These are phyloP conservation scores for Stichopus horrens DNA, from an alignment of 53 echinoderm and acorn worm species.

Conservation along the genomic window DNA sequence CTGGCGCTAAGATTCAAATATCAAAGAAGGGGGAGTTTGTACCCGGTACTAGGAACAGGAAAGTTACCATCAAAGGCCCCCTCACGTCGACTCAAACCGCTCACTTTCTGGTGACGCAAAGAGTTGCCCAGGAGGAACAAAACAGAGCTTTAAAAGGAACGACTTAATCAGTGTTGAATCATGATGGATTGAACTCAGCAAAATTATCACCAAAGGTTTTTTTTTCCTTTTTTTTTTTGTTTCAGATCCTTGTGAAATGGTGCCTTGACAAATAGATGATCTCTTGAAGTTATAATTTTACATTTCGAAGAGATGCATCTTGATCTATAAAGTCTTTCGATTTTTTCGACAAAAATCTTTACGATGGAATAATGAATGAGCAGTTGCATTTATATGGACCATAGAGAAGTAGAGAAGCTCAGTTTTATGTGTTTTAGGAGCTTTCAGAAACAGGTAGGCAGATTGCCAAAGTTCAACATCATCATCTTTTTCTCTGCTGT, in stretches of 20 bases:
- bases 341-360: conserved; percentile 32
- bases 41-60: conserved; percentile 95
- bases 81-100: conserved; percentile 90
- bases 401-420: conserved; percentile 4
- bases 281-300: conserved; percentile 19
- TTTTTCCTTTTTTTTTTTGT: conserved; percentile 18
- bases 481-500: background rate
- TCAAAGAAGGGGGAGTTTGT: conserved; percentile 98
- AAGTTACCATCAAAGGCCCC: conserved; percentile 97
- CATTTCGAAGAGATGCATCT: conserved; percentile 48
- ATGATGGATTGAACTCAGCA: conserved; percentile 37
- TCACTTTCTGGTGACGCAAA: conserved; percentile 88
- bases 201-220: conserved; percentile 46
- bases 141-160: conserved; percentile 96
- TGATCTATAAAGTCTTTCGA: conserved; percentile 50
- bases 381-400: conserved; percentile 38
- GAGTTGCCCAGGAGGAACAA: conserved; percentile 96
- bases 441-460: conserved; percentile 47
- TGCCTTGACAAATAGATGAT: conserved; percentile 52
- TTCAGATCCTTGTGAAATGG: conserved; percentile 52
- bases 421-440: conserved; percentile 12
- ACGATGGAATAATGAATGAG: conserved; percentile 6
- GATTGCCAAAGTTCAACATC: conserved; percentile 20
- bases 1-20: conserved; percentile 97
- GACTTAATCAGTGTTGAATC: conserved; percentile 60